phyloP scores from a whole-genome alignment of 2,797 vertebrate species.

The Acridotheres tristis region DNA sequence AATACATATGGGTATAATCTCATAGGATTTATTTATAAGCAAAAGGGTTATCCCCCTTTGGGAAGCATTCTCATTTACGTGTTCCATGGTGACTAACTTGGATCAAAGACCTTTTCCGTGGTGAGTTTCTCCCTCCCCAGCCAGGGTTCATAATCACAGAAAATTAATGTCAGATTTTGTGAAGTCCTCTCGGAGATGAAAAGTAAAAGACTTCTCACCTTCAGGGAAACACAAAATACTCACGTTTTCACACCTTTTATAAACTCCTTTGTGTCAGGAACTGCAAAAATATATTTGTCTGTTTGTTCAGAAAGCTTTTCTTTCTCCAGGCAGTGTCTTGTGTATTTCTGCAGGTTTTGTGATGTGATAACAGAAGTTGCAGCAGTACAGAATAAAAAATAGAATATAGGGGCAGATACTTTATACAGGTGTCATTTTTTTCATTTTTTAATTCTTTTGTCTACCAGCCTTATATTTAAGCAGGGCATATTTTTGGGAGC shows the following conservation, averaged over 20 bases:
- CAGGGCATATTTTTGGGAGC: neutral
- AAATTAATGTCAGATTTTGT: neutral
- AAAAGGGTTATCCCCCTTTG: neutral
- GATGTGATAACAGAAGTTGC: neutral
- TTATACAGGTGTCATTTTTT: neutral
- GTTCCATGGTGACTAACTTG: neutral
- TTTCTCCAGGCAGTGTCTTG: conserved; percentile 11
- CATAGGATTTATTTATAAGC: neutral
- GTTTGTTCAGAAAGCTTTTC: neutral
- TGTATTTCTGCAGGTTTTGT: neutral
- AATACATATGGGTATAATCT: neutral
- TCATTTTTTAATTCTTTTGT: neutral
- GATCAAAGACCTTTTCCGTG: neutral
- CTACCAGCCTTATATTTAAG: neutral
- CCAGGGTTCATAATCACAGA: neutral
- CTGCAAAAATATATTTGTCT: neutral
- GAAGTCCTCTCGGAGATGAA: neutral
- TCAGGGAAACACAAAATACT: neutral
- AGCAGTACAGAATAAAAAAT: neutral
- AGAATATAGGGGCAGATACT: neutral
- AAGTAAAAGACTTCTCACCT: neutral
- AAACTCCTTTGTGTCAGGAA: neutral
- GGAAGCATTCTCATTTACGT: neutral
- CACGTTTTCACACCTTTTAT: neutral
- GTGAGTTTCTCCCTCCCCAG: neutral